phyloP scores from a whole-genome alignment of 2,888 invertebrate species.

The Tryphoninae sp. region DNA sequence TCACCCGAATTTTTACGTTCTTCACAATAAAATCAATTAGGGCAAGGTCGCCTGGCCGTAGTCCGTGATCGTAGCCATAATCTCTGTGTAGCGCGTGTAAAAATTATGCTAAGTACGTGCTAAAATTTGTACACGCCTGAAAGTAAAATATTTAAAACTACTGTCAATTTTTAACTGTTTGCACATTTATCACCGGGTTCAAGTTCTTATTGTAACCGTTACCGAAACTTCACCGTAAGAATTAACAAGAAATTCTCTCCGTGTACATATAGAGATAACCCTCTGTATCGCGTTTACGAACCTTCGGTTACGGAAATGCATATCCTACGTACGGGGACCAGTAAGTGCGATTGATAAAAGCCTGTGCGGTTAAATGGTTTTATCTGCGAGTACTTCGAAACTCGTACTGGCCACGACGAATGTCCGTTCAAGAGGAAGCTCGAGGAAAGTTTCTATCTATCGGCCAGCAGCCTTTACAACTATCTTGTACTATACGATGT shows the following conservation, averaged over 20 bases:
- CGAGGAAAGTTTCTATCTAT: constrained; percentile 46
- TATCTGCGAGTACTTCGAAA: constrained; percentile 9
- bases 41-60: no score
- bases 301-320: neutral
- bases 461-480: constrained; percentile 5
- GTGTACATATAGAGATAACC: neutral
- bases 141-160: no score
- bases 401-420: neutral
- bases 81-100: no score
- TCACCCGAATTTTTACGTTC: no score
- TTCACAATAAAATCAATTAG: no score
- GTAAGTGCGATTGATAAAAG: constrained; percentile 33
- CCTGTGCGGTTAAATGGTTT: constrained; percentile 7
- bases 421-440: constrained; percentile 22
- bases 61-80: no score
- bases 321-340: neutral
- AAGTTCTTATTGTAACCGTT: no score
- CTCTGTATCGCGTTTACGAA: constrained; percentile 33
- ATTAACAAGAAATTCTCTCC: no score
- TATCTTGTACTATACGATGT: constrained; percentile 18
- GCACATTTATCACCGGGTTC: no score
- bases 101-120: no score
- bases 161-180: no score
- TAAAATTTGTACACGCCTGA: neutral
- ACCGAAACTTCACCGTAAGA: no score